Conservation (phyloP, 2,888 invertebrate genomes). For the Blastobasis lacticolella region DNA sequence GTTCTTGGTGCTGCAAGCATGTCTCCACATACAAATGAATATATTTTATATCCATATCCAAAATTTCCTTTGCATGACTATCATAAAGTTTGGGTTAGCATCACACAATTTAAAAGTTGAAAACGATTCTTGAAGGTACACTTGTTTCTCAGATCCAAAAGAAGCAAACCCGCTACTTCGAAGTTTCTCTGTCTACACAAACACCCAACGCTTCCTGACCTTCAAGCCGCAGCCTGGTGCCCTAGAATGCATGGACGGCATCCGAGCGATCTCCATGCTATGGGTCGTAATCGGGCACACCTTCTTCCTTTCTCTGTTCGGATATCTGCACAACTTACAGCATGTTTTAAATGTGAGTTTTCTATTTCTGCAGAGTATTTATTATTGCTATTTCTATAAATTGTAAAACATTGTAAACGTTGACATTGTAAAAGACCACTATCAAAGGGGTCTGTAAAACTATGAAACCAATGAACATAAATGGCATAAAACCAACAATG, state of each 20-base stretch:
- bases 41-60: too few species aligned
- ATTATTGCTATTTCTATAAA: too few species aligned
- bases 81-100: not conserved
- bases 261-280: not conserved
- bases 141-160: constrained; percentile 18
- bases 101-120: not conserved
- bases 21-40: too few species aligned
- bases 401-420: too few species aligned
- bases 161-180: constrained; percentile 21
- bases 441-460: too few species aligned
- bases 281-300: not conserved
- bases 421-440: too few species aligned
- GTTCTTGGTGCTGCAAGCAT: constrained; percentile 5
- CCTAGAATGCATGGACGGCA: not conserved
- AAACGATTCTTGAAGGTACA: not conserved
- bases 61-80: too few species aligned
- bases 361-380: too few species aligned
- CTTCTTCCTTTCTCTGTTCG: not conserved
- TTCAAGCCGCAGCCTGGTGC: not conserved
- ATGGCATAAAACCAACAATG: too few species aligned
- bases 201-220: constrained; percentile 37
- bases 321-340: not conserved
- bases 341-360: not conserved
- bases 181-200: constrained; percentile 53
- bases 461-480: too few species aligned